phyloP scores from a whole-genome alignment of 1,140 invertebrate genomes.

The Andricus grossulariae region DNA sequence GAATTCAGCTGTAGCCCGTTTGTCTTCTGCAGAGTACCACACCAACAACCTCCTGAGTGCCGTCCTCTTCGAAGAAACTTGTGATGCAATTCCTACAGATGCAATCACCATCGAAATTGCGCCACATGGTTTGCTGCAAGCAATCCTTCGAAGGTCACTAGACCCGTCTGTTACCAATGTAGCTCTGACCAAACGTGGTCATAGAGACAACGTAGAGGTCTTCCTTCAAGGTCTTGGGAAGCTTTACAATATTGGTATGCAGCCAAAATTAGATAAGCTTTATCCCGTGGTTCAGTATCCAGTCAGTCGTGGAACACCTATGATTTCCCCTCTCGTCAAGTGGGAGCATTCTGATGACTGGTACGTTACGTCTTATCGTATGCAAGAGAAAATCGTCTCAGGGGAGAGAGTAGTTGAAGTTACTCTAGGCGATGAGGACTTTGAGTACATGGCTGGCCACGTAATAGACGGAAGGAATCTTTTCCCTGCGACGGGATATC shows the following conservation, averaged over 20 bases:
- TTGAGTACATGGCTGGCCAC: conserved; percentile 88
- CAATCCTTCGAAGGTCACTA: conserved; percentile 80
- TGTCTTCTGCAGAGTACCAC: conserved; percentile 93
- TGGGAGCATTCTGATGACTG: conserved; percentile 94
- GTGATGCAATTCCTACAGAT: conserved; percentile 85
- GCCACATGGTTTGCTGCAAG: conserved; percentile 86
- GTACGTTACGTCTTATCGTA: conserved; percentile 80
- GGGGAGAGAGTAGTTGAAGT: conserved; percentile 80
- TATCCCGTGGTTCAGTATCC: conserved; percentile 82
- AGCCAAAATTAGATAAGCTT: conserved; percentile 78
- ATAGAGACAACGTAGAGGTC: conserved; percentile 83
- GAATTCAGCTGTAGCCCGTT: conserved; percentile 81
- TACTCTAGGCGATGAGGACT: conserved; percentile 81
- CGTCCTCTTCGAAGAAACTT: conserved; percentile 91
- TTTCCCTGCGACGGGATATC: conserved; percentile 92
- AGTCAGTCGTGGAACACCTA: conserved; percentile 84
- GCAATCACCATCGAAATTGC: conserved; percentile 90
- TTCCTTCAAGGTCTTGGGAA: conserved; percentile 85
- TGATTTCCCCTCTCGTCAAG: conserved; percentile 82
- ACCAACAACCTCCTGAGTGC: conserved; percentile 92
- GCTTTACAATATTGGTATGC: conserved; percentile 81
- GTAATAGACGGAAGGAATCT: conserved; percentile 91
- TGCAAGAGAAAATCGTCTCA: conserved; percentile 79
- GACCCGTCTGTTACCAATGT: conserved; percentile 80
- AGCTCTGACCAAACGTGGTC: conserved; percentile 86